These are phyloP conservation scores for Rhizoglyphus robini DNA, from an alignment of 1,140 invertebrate species.

Conservation along the genomic window DNA sequence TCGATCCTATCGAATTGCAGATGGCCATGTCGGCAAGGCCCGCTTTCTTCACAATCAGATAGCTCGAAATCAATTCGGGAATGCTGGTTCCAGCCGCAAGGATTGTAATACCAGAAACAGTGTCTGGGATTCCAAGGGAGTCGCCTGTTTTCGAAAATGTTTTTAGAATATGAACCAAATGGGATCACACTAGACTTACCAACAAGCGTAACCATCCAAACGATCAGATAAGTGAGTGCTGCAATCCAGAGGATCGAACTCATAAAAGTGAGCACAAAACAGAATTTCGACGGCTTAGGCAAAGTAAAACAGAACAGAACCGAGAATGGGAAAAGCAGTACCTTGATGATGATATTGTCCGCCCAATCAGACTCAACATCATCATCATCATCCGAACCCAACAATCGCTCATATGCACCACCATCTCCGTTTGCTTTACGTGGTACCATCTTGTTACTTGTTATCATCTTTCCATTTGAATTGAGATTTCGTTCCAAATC, in stretches of 20 bases:
- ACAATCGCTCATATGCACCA: background rate
- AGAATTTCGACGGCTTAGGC: slow-evolving; percentile 1
- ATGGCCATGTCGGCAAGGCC: slow-evolving; percentile 51
- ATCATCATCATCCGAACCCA: background rate
- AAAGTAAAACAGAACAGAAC: slow-evolving; percentile 11
- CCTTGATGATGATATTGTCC: background rate
- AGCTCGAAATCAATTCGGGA: slow-evolving; percentile 27
- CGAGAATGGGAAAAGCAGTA: slow-evolving; percentile 2
- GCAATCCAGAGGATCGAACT: slow-evolving; percentile 84
- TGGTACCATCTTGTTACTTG: background rate
- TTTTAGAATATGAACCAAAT: background rate
- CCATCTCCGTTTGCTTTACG: background rate
- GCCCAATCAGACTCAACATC: slow-evolving; percentile 2
- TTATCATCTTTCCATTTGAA: background rate
- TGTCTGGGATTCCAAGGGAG: slow-evolving; percentile 27
- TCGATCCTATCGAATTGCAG: slow-evolving; percentile 66
- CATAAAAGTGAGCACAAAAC: slow-evolving; percentile 47
- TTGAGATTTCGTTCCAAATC: background rate
- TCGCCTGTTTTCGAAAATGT: slow-evolving; percentile 24
- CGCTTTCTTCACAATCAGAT: slow-evolving; percentile 26
- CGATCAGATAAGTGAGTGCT: slow-evolving; percentile 65
- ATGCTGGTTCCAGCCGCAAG: slow-evolving; percentile 28
- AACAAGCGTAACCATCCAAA: slow-evolving; percentile 83
- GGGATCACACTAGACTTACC: slow-evolving; percentile 42
- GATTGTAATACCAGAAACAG: slow-evolving; percentile 28